Percentiles rank a stretch among this genome's conserved stretches.
Evolutionary conservation across 1,140 invertebrate species (phyloP).

Genomic region (Atopsyche davidsoni): DNA sequence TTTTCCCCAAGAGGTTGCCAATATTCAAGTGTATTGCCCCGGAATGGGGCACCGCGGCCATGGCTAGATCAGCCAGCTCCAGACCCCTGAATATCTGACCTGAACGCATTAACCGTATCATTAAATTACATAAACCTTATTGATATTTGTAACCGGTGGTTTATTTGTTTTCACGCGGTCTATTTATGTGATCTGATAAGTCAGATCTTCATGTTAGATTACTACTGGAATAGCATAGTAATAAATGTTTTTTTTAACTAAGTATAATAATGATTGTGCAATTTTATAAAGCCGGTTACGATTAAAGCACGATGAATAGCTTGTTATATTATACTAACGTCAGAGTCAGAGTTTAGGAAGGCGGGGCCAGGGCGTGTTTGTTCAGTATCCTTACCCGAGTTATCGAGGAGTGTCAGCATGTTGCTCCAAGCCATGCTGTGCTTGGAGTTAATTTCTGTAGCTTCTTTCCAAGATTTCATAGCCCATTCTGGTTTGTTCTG

Average conservation of each 20-base stretch:
- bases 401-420: slow-evolving; percentile 81
- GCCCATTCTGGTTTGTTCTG: slow-evolving; percentile 50
- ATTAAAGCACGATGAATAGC: not conserved
- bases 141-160: slow-evolving; percentile 3
- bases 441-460: slow-evolving; percentile 67
- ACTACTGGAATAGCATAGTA: not conserved
- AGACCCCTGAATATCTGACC: slow-evolving; percentile 63
- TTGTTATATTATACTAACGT: not conserved
- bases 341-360: not conserved
- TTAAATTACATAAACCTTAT: slow-evolving; percentile 15
- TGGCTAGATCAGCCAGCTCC: slow-evolving; percentile 59
- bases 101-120: slow-evolving; percentile 32
- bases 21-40: slow-evolving; percentile 77
- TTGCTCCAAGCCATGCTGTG: slow-evolving; percentile 89
- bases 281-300: not conserved
- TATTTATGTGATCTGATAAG: slow-evolving; percentile 22
- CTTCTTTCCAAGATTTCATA: slow-evolving; percentile 69
- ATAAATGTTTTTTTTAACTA: not conserved
- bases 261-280: not conserved
- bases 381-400: slow-evolving; percentile 53
- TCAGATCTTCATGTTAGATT: slow-evolving; percentile 1
- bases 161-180: slow-evolving; percentile 7
- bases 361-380: not conserved
- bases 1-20: slow-evolving; percentile 84
- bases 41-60: slow-evolving; percentile 63